Percentiles rank a stretch among this genome's conserved stretches.
These are phyloP conservation scores for Euphonia xanthogaster DNA, from an alignment of 2,797 vertebrate genomes.

Conservation along the genomic window DNA sequence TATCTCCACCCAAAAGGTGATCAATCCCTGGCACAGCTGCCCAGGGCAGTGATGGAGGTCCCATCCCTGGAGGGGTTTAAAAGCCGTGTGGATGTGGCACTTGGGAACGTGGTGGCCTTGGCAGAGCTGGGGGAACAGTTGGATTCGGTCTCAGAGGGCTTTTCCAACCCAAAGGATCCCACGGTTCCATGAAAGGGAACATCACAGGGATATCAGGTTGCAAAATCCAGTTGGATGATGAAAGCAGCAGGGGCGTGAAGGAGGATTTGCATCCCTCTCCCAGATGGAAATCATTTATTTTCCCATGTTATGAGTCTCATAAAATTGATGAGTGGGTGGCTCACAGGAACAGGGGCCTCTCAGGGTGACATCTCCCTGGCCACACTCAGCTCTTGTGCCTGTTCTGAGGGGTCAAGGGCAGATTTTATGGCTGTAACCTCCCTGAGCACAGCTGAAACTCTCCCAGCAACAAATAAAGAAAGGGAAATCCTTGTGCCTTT, in stretches of 20 bases:
- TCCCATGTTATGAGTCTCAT: neutral
- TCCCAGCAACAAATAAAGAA: neutral
- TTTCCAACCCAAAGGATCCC: neutral
- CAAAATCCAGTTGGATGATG: neutral
- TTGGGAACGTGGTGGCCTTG: neutral
- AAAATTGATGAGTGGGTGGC: neutral
- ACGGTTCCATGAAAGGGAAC: rapidly evolving
- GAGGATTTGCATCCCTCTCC: neutral
- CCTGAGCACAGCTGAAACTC: neutral
- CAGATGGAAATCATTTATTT: neutral
- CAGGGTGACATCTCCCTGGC: neutral
- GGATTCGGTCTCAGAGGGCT: rapidly evolving
- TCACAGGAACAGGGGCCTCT: neutral
- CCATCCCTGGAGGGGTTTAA: neutral
- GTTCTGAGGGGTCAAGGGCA: neutral
- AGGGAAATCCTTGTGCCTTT: neutral
- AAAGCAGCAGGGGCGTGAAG: neutral
- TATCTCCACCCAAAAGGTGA: neutral
- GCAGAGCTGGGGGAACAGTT: rapidly evolving
- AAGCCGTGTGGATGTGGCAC: neutral
- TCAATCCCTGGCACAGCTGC: neutral
- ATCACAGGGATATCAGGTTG: neutral
- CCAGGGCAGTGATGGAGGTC: no score
- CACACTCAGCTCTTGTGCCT: rapidly evolving
- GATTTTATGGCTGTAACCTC: neutral